phyloP scores from a whole-genome alignment of 1,140 invertebrate species.

The Scaptomyza hsui region DNA sequence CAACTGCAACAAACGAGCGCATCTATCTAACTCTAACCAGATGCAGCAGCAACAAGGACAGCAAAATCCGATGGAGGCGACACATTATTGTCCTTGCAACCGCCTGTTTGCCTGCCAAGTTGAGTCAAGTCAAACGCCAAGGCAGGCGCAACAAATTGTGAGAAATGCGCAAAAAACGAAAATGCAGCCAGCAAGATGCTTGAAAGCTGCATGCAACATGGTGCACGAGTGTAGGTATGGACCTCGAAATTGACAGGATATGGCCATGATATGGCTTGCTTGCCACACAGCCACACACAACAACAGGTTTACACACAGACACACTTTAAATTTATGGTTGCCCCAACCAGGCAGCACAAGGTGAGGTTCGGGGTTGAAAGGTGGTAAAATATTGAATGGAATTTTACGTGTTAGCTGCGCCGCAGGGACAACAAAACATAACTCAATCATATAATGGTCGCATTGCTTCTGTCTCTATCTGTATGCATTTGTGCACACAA shows the following conservation, averaged over 20 bases:
- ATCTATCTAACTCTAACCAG: conserved; percentile 62
- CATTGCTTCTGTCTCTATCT: conserved; percentile 43
- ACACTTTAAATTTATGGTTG: conserved; percentile 57
- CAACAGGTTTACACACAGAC: conserved; percentile 64
- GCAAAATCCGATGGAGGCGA: conserved; percentile 37
- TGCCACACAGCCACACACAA: conserved; percentile 32
- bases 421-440: conserved; percentile 54
- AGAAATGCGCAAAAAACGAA: conserved; percentile 57
- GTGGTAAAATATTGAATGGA: conserved; percentile 25
- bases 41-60: conserved; percentile 8
- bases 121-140: conserved; percentile 57
- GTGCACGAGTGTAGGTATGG: conserved; percentile 6
- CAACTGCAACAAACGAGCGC: conserved; percentile 78
- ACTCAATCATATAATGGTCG: conserved; percentile 74
- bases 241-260: conserved; percentile 72
- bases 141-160: conserved; percentile 68
- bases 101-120: conserved; percentile 33
- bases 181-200: conserved; percentile 11
- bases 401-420: conserved; percentile 53
- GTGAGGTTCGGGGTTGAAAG: neutral
- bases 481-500: conserved; percentile 17
- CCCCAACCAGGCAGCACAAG: conserved; percentile 14
- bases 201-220: conserved; percentile 22
- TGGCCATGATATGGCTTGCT: conserved; percentile 51
- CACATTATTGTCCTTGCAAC: conserved; percentile 31